Base-by-base conservation (phyloP, 2,797 vertebrate species). In the Ptychadena robeensis region DNA sequence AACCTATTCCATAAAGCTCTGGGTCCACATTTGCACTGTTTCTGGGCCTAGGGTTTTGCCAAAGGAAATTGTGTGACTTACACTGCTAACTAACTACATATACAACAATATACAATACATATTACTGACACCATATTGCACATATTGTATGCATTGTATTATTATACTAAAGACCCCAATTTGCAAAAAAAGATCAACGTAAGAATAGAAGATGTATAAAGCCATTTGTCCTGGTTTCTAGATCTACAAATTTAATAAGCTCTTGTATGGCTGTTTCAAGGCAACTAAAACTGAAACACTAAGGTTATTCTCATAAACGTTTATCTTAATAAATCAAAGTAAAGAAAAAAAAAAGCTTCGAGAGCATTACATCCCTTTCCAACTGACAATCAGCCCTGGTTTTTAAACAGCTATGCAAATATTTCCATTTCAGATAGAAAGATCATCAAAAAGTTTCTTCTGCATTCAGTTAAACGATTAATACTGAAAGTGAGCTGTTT, bases 401-500 rank as follows among this genome's bases (percentile, higher is more conserved):
- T 82, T 65, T 66, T 75, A 57, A 35, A 57, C 34, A 53, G n/a
- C 27, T 69, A 82, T 82, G 80, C 80, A 82, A 82, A 82, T 76
- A 40, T 75, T 67, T 75, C 72, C 65, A 68, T n/a, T 74, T 61
- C 64, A 82, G 72, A 73, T 64, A 35, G 22, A 53, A 44, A 61
- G 9, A 71, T 63, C 53, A 48, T 9, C 61, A 63, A 18, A 71
- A 82, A 34, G 64, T 69, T 76, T 28, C 31, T 35, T 57, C 15
- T 82, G 25, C 12, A n/a, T 22, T 9, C 44, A 37, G 65, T 78
- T 40, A 70, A 25, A 71, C 67, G 18, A 72, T 72, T 82, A 82
- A 82, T 77, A 78, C 37, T 78, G 81, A 82, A 82, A 82, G 65
- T 82, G 57, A 76, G 31, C 74, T n/a, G 74, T 78, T 78, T 82